phyloP scores from a whole-genome alignment of 2,113 vertebrate species.

The Tauraco erythrolophus region DNA sequence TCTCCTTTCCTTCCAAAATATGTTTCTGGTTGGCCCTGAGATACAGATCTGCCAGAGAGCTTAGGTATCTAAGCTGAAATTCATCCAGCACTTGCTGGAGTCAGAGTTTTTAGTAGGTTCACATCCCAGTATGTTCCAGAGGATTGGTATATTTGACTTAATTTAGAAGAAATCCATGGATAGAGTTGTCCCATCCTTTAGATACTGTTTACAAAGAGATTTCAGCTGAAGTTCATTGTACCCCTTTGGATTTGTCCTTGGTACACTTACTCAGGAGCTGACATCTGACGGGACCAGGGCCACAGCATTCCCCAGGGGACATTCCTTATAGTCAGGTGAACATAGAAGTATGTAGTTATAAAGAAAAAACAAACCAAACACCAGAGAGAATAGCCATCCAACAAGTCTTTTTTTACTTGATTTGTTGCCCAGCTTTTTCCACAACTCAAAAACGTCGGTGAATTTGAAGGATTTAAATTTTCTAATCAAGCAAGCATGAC shows the following conservation, averaged over 20 bases:
- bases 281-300: fast-evolving
- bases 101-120: neutral
- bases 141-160: neutral
- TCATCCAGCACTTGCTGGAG: neutral
- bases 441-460: fast-evolving
- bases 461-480: neutral
- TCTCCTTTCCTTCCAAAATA: neutral
- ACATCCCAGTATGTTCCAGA: neutral
- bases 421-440: neutral
- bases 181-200: neutral
- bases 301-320: neutral
- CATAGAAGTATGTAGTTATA: fast-evolving
- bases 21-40: neutral
- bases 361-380: neutral
- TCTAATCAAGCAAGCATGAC: neutral
- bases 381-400: neutral
- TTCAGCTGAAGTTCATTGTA: neutral
- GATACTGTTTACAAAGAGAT: neutral
- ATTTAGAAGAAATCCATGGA: too few relatives aligned
- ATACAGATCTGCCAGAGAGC: neutral
- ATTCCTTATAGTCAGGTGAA: neutral
- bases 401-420: neutral
- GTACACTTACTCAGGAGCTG: neutral
- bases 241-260: neutral
- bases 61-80: neutral